phyloP scores from a whole-genome alignment of 2,888 invertebrate genomes.

The Leuctra nigra region DNA sequence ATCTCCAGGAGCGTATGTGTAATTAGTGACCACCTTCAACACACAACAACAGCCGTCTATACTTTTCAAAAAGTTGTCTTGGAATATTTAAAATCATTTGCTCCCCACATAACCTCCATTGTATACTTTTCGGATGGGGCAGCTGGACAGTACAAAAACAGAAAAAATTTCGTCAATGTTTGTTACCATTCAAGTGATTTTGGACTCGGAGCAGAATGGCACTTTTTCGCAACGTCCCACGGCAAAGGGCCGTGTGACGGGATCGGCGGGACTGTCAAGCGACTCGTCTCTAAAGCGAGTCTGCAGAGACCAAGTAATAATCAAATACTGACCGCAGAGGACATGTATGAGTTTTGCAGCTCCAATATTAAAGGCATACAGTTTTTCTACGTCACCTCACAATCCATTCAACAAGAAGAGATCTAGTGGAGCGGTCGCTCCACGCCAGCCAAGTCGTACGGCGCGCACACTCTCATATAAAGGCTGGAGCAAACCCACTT shows the following conservation, averaged over 20 bases:
- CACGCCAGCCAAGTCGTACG: too few species aligned
- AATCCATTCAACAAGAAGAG: too few species aligned
- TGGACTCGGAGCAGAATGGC: slow-evolving; percentile 22
- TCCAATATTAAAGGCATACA: too few species aligned
- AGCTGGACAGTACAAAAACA: slow-evolving; percentile 32
- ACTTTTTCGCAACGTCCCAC: slow-evolving; percentile 18
- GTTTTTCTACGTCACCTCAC: too few species aligned
- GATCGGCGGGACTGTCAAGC: slow-evolving; percentile 8
- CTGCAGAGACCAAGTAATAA: slow-evolving; percentile 9
- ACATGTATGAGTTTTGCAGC: neutral
- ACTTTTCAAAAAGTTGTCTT: neutral
- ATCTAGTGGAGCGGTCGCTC: too few species aligned
- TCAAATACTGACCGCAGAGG: neutral
- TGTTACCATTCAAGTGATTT: slow-evolving; percentile 2
- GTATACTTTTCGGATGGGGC: slow-evolving; percentile 31
- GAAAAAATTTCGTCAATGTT: slow-evolving; percentile 25
- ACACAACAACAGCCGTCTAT: slow-evolving; percentile 28
- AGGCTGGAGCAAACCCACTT: too few species aligned
- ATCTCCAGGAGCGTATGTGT: slow-evolving; percentile 19
- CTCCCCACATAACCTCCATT: slow-evolving; percentile 21
- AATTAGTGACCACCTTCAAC: slow-evolving; percentile 28
- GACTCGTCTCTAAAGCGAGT: slow-evolving; percentile 13
- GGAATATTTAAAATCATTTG: too few species aligned
- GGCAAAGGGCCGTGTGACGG: slow-evolving; percentile 19
- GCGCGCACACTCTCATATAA: too few species aligned